A percentile compares a stretch with the other conserved stretches of the same genome.
Evolutionary conservation across 64 coral and sea anemone species (phyloP).

Genomic region (Dendronephthya gigantea): DNA sequence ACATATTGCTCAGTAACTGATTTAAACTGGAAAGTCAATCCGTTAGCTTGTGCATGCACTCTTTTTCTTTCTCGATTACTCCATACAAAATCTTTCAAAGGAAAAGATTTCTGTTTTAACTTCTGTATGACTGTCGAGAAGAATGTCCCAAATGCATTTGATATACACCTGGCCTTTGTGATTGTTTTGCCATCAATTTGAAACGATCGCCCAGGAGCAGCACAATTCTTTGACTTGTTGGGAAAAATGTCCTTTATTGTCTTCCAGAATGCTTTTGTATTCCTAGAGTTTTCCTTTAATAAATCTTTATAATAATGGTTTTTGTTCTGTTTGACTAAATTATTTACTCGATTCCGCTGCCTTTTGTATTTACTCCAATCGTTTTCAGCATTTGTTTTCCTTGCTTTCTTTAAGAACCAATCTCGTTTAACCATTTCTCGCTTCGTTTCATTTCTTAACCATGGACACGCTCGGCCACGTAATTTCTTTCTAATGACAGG

Average conservation of each 20-base stretch:
- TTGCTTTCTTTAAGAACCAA: slow-evolving; percentile 8
- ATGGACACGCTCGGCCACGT: not conserved
- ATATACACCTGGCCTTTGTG: not conserved
- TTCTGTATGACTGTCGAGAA: not conserved
- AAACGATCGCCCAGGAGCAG: not conserved
- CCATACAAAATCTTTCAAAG: slow-evolving; percentile 6
- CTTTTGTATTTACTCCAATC: not conserved
- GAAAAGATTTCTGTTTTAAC: not conserved
- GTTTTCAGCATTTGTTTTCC: not conserved
- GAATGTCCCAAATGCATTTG: not conserved
- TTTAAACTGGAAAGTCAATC: not conserved
- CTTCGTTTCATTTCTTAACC: slow-evolving; percentile 2
- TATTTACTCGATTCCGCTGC: slow-evolving; percentile 10
- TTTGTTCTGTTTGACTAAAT: not conserved
- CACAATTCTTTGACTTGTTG: not conserved
- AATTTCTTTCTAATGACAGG: not conserved
- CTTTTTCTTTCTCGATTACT: not conserved
- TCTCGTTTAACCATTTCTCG: not conserved
- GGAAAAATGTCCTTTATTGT: slow-evolving; percentile 8
- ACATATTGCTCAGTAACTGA: too few relatives aligned
- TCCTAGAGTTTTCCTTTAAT: not conserved
- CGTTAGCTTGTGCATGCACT: not conserved
- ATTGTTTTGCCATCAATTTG: not conserved
- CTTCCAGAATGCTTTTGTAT: not conserved
- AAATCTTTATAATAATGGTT: slow-evolving; percentile 13